Base-by-base conservation (phyloP, 2,113 vertebrate species). In the Myiopsitta monachus region DNA sequence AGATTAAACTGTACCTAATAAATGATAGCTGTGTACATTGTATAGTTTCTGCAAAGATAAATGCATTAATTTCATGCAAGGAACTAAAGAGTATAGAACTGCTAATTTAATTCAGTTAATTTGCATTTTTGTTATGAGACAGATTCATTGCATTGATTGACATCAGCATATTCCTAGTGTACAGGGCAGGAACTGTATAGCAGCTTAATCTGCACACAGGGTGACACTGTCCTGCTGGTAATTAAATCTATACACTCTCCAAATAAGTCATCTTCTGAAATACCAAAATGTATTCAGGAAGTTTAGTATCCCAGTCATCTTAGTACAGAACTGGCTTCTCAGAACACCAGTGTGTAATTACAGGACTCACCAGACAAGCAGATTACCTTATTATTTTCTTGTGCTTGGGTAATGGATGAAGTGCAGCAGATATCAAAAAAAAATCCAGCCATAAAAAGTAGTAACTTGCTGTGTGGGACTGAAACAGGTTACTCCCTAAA, bases 51-150 rank as follows among this genome's bases (percentile, higher is more conserved):
- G 63, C 63, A 73, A 86, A 88, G 41, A 88, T 51, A 88, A 92
- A 69, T 30, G 6, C 12, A 72, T 59, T 78, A 21, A 63, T 77
- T 85, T 86, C 39, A 75, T 7, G 0, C 22, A 78, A 87, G 24
- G 30, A 64, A 61, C 61, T 47, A 47, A 52, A 23, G 16, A 86
- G 30, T 33, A 72, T 6, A 70, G 83, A 96, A 63, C 26, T 43
- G 15, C 31, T 92, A 81, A 87, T 95, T 90, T 86, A 91, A 81
- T 18, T n/a, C 27, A 23, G 36, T 31, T 79, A 88, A 90, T 94
- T 55, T 88, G 18, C 38, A 33, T 87, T 88, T 94, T 75, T 87
- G 22, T 80, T 88, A 76, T 27, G 80, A 95, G 69, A 90, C 24
- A 72, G 68, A 81, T 39, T 83, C 47, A 78, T 55, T 93, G 39